Conservation (phyloP, 2,113 vertebrate genomes). For the Grallaria varia region DNA sequence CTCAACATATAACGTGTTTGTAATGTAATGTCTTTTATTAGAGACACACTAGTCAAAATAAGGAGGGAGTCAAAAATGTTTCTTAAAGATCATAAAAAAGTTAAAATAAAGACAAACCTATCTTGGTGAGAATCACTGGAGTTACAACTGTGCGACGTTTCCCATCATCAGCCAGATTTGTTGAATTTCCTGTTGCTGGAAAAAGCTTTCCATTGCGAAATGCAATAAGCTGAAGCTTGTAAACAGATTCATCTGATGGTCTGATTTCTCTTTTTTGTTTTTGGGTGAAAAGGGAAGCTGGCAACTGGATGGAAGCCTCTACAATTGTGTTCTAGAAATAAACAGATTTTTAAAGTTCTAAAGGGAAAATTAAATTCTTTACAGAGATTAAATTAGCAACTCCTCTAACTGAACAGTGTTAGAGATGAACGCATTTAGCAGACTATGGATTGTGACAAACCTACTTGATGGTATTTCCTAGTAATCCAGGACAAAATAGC, state of each 20-base stretch:
- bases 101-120: conserved; percentile 76
- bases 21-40: background rate
- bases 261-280: conserved; percentile 76
- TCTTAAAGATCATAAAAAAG: background rate
- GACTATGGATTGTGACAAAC: background rate
- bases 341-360: background rate
- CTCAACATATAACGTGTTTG: background rate
- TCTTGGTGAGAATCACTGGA: conserved; percentile 90
- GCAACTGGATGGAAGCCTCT: conserved; percentile 93
- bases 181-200: conserved; percentile 90
- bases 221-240: conserved; percentile 91
- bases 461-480: background rate
- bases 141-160: conserved; percentile 90
- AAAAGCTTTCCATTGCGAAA: conserved; percentile 97
- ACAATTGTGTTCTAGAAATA: conserved; percentile 86
- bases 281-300: conserved; percentile 85
- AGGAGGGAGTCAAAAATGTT: background rate
- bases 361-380: background rate
- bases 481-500: background rate
- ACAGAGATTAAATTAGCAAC: background rate
- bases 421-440: background rate
- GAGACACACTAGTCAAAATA: background rate
- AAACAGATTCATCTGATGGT: conserved; percentile 81
- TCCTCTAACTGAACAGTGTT: background rate
- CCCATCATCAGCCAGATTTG: conserved; percentile 83